Evolutionary conservation across 2,797 vertebrate genomes (phyloP).

Genomic region (Catostomus latipinnis): DNA sequence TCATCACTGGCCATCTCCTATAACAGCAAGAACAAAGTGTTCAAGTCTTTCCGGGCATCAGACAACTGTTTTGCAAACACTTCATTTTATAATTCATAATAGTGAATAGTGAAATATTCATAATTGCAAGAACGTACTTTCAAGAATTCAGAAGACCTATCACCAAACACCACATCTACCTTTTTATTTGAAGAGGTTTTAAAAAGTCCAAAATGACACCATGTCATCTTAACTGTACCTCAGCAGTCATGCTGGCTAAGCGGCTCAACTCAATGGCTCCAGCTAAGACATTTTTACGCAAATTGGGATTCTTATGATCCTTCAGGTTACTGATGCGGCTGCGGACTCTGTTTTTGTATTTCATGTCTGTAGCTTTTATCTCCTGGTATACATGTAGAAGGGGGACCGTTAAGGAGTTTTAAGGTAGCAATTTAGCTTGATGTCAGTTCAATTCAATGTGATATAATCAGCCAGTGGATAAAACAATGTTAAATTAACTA

Average conservation of each 20-base stretch:
- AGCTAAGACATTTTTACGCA: slow-evolving; percentile 90
- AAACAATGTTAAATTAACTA: background rate
- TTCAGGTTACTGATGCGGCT: slow-evolving; percentile 98
- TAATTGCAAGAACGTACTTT: no score
- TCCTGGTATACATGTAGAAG: slow-evolving; percentile 94
- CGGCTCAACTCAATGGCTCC: slow-evolving; percentile 84
- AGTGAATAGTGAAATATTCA: background rate
- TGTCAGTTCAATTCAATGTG: background rate
- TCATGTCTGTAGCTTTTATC: slow-evolving; percentile 93
- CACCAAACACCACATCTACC: background rate
- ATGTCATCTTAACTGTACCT: slow-evolving; percentile 77
- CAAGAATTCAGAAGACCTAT: background rate
- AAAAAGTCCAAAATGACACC: no score
- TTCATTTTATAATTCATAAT: background rate
- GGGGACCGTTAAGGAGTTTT: slow-evolving; percentile 67
- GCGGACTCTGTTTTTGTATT: slow-evolving; percentile 95
- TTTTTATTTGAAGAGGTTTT: no score
- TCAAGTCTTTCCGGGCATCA: background rate
- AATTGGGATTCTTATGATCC: slow-evolving; percentile 93
- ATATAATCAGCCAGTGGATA: background rate
- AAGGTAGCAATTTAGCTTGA: no score
- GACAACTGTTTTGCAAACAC: background rate
- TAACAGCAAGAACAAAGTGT: slow-evolving; percentile 3
- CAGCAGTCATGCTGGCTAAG: slow-evolving; percentile 92
- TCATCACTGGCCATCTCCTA: slow-evolving; percentile 99